A percentile compares a stretch with the other conserved stretches of the same genome.
phyloP scores from a whole-genome alignment of 2,113 vertebrate genomes.

The Megaleporinus macrocephalus region DNA sequence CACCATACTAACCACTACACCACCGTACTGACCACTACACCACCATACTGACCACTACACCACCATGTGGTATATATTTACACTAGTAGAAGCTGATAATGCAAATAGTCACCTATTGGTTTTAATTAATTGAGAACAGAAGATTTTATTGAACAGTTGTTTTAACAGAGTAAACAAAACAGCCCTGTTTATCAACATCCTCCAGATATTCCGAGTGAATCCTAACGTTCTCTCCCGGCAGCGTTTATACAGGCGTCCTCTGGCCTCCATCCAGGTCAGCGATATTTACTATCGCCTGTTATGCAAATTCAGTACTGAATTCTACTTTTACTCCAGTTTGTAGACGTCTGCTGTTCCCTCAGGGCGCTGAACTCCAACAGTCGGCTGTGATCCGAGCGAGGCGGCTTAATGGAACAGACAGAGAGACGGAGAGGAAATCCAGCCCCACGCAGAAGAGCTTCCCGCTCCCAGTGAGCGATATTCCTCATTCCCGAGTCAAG shows the following conservation, averaged over 20 bases:
- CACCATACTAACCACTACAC: too few relatives aligned
- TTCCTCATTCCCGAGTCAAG: neutral
- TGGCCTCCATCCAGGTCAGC: slow-evolving; percentile 1
- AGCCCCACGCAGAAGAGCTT: neutral
- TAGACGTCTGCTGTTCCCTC: neutral
- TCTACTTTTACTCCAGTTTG: slow-evolving; percentile 1
- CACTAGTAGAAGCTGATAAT: too few relatives aligned
- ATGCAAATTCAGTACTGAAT: slow-evolving; percentile 7
- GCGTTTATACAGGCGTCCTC: neutral
- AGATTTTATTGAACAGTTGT: too few relatives aligned
- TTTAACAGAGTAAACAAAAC: too few relatives aligned
- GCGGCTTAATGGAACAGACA: slow-evolving; percentile 6
- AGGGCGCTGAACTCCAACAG: neutral
- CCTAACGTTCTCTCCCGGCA: neutral
- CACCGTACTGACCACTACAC: too few relatives aligned
- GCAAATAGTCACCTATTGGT: too few relatives aligned
- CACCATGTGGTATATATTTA: too few relatives aligned
- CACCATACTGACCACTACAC: too few relatives aligned
- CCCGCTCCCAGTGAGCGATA: neutral
- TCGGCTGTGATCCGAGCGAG: neutral
- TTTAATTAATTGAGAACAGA: too few relatives aligned
- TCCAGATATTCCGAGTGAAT: neutral
- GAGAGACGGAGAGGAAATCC: neutral
- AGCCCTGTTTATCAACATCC: neutral
- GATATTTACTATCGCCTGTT: slow-evolving; percentile 1